phyloP scores from a whole-genome alignment of 2,797 vertebrate genomes.

The Danionella dracula region DNA sequence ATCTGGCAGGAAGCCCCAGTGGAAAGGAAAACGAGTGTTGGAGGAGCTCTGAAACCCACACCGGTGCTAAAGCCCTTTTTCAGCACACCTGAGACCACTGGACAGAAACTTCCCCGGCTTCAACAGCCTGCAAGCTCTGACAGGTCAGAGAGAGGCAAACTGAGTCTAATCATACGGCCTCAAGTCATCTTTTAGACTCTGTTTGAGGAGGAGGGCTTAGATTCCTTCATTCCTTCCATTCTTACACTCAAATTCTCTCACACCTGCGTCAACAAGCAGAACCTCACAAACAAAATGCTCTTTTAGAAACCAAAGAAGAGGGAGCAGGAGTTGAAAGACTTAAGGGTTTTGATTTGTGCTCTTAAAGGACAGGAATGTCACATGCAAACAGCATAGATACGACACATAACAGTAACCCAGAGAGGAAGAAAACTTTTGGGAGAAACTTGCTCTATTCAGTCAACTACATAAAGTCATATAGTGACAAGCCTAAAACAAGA shows the following conservation, averaged over 20 bases:
- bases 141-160: conserved; percentile 12
- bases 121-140: conserved; percentile 44
- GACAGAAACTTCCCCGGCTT: conserved; percentile 26
- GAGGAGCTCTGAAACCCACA: neutral
- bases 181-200: conserved; percentile 21
- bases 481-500: neutral
- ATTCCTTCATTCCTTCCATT: neutral
- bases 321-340: conserved; percentile 43
- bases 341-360: conserved; percentile 38
- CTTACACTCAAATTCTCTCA: conserved; percentile 44
- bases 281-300: conserved; percentile 56
- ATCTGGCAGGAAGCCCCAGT: conserved; percentile 4
- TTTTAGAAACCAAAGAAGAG: conserved; percentile 49
- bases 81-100: conserved; percentile 37
- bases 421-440: too few relatives aligned
- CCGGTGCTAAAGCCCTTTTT: neutral
- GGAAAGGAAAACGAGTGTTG: neutral
- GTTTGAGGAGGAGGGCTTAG: conserved; percentile 1
- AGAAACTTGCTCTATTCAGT: too few relatives aligned
- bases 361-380: conserved; percentile 36
- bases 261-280: conserved; percentile 72
- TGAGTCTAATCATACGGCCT: neutral
- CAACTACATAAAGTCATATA: too few relatives aligned
- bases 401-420: neutral
- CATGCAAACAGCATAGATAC: conserved; percentile 35